Base-by-base conservation (phyloP, 2,113 vertebrate genomes). In the Todiramphus chloris region DNA sequence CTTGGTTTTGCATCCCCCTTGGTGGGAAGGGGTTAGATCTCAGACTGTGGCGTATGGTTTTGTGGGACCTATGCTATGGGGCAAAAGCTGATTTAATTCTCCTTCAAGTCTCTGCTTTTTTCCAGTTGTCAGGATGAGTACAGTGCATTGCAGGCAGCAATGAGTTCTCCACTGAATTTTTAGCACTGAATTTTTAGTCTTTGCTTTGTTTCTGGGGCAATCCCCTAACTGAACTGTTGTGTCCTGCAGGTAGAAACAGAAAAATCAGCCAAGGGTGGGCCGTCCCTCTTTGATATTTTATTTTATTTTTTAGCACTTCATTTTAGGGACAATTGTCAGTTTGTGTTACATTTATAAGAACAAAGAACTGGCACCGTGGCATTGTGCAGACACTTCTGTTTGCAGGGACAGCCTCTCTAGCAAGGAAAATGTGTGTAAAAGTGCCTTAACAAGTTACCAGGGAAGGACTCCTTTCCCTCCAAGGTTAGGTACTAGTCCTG, bases 31-130 rank as follows among this genome's bases (percentile, higher is more conserved):
- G 67, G 70, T 58, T 62, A 50, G 77, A 73, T 43, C 76, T 94
- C 6, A 11, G 67, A 77, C 67, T 50, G 16, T 75, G 77, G 68
- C 21, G 90, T 83, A 39, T 46, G 43, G 67, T 76, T 58, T 31
- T 70, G n/a, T 84, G 79, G 68, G 73, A 84, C 35, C 41, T 79
- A 75, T 39, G 79, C 88, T 79, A 64, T 81, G 83, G 68, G 81
- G 80, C 39, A 92, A 83, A 75, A 88, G 67, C 70, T 92, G 77
- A 87, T 94, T 83, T 82, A 59, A 77, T 88, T 93, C 48, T 84
- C 60, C 69, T 68, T 63, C 17, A 16, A 77, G 69, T 79, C 23
- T 64, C 33, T 84, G 33, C 27, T 76, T 55, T 90, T 92, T 76
- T 68, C 80, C 75, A 37, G 16, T 77, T 93, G 23, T 94, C 69